Evolutionary conservation across 2,888 invertebrate genomes (phyloP).

Genomic region (Hypomecis atomaria): DNA sequence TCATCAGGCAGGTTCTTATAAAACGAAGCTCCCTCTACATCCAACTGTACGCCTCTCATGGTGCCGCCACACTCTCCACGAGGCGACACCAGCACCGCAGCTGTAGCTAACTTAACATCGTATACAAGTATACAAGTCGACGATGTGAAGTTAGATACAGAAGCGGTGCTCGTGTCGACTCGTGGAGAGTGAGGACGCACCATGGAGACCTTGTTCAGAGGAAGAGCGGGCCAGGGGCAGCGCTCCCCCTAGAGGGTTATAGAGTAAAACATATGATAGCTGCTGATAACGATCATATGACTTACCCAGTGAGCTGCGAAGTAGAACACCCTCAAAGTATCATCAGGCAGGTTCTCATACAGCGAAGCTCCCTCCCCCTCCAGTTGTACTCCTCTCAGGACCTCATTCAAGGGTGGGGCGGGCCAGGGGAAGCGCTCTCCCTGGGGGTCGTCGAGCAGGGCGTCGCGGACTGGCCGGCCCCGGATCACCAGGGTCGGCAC

Average conservation of each 20-base stretch:
- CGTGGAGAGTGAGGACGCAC: too few relatives aligned
- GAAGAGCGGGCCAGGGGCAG: too few relatives aligned
- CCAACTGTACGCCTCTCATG: too few relatives aligned
- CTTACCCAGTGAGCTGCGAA: conserved; percentile 96
- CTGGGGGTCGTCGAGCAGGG: conserved; percentile 88
- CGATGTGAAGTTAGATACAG: too few relatives aligned
- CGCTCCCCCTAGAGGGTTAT: too few relatives aligned
- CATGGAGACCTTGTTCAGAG: too few relatives aligned
- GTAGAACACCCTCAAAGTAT: conserved; percentile 89
- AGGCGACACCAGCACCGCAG: too few relatives aligned
- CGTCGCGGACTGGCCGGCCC: conserved; percentile 87
- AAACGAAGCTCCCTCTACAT: not conserved
- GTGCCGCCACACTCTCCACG: too few relatives aligned
- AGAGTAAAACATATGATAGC: too few relatives aligned
- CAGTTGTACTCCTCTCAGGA: conserved; percentile 78
- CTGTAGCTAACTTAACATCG: too few relatives aligned
- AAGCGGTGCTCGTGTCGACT: too few relatives aligned
- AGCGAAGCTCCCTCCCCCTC: conserved; percentile 72
- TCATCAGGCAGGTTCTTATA: not conserved
- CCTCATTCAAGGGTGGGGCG: conserved; percentile 87
- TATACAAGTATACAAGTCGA: too few relatives aligned
- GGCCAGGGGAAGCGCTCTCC: conserved; percentile 91
- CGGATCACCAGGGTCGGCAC: conserved; percentile 91
- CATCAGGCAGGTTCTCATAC: conserved; percentile 86
- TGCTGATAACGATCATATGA: conserved; percentile 8